phyloP scores from a whole-genome alignment of 2,888 invertebrate genomes.

The Cryptocheilus praepositus region DNA sequence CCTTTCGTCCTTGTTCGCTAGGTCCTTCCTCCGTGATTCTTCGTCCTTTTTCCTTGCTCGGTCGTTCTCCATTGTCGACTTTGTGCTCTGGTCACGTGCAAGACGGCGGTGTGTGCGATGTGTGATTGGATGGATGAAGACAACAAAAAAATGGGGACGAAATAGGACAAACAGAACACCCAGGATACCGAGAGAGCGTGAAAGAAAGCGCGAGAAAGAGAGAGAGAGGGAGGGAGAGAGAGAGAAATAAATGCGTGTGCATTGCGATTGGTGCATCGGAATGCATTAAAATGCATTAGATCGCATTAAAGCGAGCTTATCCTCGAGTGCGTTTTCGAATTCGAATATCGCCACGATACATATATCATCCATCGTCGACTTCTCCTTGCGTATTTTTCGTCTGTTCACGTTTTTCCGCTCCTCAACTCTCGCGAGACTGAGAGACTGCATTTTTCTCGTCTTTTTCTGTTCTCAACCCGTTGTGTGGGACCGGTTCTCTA shows the following conservation, averaged over 20 bases:
- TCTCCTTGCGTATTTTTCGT: conserved; percentile 13
- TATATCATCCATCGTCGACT: conserved; percentile 23
- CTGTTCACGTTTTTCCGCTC: neutral
- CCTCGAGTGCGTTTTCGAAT: no score
- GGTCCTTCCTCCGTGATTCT: conserved; percentile 62
- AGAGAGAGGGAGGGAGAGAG: neutral
- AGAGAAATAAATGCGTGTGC: neutral
- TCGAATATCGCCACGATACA: no score
- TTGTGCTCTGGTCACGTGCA: neutral
- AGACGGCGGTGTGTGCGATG: neutral
- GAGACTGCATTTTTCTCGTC: conserved; percentile 1
- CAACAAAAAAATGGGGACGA: neutral
- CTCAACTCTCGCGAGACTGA: neutral
- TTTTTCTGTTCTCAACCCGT: neutral
- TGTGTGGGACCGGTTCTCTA: conserved; percentile 13
- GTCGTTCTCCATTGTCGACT: neutral
- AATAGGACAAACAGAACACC: neutral
- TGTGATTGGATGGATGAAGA: conserved; percentile 7
- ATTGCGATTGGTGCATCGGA: neutral
- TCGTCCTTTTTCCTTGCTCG: conserved; percentile 1
- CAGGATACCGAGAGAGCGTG: neutral
- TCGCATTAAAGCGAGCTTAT: no score
- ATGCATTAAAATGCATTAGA: no score
- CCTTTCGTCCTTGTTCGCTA: conserved; percentile 76
- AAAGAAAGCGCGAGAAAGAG: neutral